Percentiles rank a stretch among this genome's conserved stretches.
phyloP scores from a whole-genome alignment of 2,797 vertebrate species.

The Ibycter americanus region DNA sequence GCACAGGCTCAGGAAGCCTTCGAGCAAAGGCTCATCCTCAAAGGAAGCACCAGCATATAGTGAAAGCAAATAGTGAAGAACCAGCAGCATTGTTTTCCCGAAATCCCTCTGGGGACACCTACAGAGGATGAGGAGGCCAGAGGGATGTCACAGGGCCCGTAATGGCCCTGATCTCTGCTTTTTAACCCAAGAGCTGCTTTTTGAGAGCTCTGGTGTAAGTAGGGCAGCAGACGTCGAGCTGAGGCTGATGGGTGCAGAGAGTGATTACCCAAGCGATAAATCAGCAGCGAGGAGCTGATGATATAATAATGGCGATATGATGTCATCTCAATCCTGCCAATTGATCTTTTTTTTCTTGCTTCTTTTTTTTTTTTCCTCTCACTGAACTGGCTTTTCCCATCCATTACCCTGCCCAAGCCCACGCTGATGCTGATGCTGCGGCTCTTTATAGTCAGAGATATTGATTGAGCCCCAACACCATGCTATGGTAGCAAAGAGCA shows the following conservation, averaged over 20 bases:
- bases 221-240: accelerated
- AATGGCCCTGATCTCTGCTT: accelerated
- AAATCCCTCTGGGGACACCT: background rate
- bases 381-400: background rate
- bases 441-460: background rate
- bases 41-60: background rate
- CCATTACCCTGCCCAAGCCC: background rate
- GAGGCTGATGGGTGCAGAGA: background rate
- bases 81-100: accelerated
- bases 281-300: background rate
- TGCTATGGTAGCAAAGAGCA: background rate
- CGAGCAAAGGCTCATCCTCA: background rate
- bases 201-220: background rate
- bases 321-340: slow-evolving; percentile 13
- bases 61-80: background rate
- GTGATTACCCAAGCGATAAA: background rate
- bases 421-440: accelerated
- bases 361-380: background rate
- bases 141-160: background rate
- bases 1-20: background rate
- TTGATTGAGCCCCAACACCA: accelerated
- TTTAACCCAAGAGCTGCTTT: background rate
- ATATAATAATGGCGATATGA: slow-evolving; percentile 18
- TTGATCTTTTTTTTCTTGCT: background rate
- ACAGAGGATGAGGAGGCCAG: background rate